Base-by-base conservation (phyloP, 2,888 invertebrate species). In the Aphodius sticticus region DNA sequence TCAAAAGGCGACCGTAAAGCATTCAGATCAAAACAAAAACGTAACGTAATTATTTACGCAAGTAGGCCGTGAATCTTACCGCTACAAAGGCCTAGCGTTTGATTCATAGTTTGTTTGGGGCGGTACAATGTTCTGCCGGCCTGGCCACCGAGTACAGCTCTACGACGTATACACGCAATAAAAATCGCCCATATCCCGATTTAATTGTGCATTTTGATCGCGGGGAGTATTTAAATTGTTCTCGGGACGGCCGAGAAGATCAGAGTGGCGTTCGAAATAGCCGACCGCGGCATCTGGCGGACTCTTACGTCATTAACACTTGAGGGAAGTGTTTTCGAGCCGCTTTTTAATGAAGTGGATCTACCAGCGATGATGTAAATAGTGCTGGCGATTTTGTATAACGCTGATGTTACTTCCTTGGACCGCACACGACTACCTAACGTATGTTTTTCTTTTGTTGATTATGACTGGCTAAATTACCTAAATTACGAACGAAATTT, bases 1-100 rank as follows among this genome's bases (percentile, higher is more conserved):
- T 79, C 79, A 79, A 79, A 79, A 79, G 77, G 69, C 37, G 72
- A 69, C 74, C 36, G 75, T 79, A 79, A 79, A 79, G 79, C 79
- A 79, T 79, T 79, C 79, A 79, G 79, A 79, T 79, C 79, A 79
- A 79, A 79, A 79, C 79, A 79, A 70, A 77, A 79, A 79, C 74
- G 77, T 79, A 79, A 77, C 70, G 77, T 79, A 79, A 79, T 79
- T 77, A 77, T 77, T 79, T 79, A 79, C 77, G 74, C 77, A 79
- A 79, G 36, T 26, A 53, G 76, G 70, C 69, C 74, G 74, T 74
- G 35, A 37, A 74, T 74, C 74, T 26, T n/a, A 12, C 74, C 36
- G 37, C 74, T 74, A 74, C 74, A 74, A 74, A 74, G 74, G 74
- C 36, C 37, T 36, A 74, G 36, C 74, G 74, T 74, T 74, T 74